Evolutionary conservation across 37 sponge, comb jelly and placozoan genomes (phyloP).

Genomic region (Amphimedon queenslandica): DNA sequence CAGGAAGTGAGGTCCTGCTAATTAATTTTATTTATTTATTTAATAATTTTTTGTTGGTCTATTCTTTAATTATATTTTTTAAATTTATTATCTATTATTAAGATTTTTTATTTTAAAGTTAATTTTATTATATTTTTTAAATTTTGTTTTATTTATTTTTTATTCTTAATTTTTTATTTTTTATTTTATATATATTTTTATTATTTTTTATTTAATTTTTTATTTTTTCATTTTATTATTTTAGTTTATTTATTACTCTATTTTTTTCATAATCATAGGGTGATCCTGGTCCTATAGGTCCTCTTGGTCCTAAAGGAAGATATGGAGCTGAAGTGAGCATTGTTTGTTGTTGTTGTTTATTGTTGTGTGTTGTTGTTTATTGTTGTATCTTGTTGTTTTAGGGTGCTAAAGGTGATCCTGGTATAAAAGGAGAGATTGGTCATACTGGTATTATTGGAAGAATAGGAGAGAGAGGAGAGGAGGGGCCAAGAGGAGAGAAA

Average conservation of each 20-base stretch:
- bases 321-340: slow-evolving; percentile 47
- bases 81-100: no score
- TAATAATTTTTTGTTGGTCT: no score
- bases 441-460: background rate
- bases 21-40: no score
- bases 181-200: no score
- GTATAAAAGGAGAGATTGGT: background rate
- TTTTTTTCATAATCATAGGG: slow-evolving; percentile 10
- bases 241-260: background rate
- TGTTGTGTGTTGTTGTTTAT: background rate
- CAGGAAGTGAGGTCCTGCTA: no score
- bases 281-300: slow-evolving; percentile 25
- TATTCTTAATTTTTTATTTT: no score
- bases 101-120: no score
- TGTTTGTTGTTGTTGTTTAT: background rate
- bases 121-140: no score
- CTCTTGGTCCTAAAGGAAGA: slow-evolving; percentile 23
- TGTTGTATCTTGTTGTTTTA: background rate
- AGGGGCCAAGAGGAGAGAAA: background rate
- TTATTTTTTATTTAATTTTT: no score
- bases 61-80: no score
- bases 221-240: no score
- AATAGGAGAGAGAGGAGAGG: slow-evolving; percentile 11
- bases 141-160: no score
- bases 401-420: slow-evolving; percentile 20